Conservation (phyloP, 1,140 invertebrate species). For the Agrypnia vestita region DNA sequence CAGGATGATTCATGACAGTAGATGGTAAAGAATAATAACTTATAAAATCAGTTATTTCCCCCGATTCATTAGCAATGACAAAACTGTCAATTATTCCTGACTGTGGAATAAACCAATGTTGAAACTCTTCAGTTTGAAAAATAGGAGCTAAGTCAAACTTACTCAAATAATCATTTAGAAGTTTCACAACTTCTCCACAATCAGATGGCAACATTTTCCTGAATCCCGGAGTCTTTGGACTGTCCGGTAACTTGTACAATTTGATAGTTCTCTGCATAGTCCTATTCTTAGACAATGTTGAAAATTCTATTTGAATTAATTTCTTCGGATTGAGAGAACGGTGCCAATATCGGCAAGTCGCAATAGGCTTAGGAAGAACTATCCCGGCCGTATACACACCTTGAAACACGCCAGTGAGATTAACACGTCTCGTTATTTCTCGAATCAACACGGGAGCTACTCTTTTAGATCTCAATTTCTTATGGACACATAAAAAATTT, state of each 20-base stretch:
- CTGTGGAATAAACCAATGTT: constrained; percentile 96
- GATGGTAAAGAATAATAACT: constrained; percentile 99
- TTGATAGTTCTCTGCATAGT: constrained; percentile 98
- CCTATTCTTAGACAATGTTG: constrained; percentile 97
- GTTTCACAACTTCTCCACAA: constrained; percentile 84
- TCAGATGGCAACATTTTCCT: constrained; percentile 85
- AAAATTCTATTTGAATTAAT: constrained; percentile 98
- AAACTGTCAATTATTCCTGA: constrained; percentile 95
- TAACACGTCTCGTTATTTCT: constrained; percentile 98
- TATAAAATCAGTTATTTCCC: constrained; percentile 92
- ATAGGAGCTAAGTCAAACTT: constrained; percentile 94
- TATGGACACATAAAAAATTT: constrained; percentile 99
- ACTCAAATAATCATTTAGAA: constrained; percentile 89
- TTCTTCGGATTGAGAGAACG: constrained; percentile 98
- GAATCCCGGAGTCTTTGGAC: constrained; percentile 86
- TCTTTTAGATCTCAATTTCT: constrained; percentile 97
- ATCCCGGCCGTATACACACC: constrained; percentile 99
- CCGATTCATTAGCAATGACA: constrained; percentile 90
- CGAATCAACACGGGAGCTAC: constrained; percentile 98
- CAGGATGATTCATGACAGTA: constrained; percentile 98
- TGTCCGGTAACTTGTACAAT: constrained; percentile 95
- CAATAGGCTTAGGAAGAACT: constrained; percentile 97
- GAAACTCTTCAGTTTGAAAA: constrained; percentile 94
- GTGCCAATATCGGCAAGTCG: constrained; percentile 98
- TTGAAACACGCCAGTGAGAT: constrained; percentile 95